Percentiles rank a stretch among this genome's conserved stretches.
phyloP scores from a whole-genome alignment of 1,140 invertebrate species.

The Laodelphax striatellus region DNA sequence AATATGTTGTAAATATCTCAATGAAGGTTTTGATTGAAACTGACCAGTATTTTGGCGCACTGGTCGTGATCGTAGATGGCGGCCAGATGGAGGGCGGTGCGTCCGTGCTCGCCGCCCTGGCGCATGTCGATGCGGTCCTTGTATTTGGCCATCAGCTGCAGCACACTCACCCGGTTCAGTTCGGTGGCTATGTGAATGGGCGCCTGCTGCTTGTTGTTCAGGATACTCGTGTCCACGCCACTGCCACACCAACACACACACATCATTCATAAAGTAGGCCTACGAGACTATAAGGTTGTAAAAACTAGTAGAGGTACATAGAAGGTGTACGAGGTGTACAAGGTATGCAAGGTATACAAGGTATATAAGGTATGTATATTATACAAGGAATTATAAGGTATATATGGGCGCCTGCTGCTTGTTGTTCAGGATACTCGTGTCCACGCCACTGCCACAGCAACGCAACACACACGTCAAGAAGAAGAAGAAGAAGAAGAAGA shows the following conservation, averaged over 20 bases:
- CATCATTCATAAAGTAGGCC: not conserved
- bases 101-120: conserved; percentile 62
- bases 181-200: conserved; percentile 68
- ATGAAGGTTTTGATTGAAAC: conserved; percentile 25
- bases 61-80: conserved; percentile 70
- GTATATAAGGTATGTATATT: too few species aligned
- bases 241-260: conserved; percentile 29
- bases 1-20: too few species aligned
- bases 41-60: conserved; percentile 65
- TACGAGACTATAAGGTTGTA: too few species aligned
- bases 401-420: conserved; percentile 64
- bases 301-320: too few species aligned
- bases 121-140: conserved; percentile 53
- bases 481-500: too few species aligned
- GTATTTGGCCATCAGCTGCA: conserved; percentile 54
- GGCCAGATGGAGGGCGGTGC: conserved; percentile 67
- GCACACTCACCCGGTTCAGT: conserved; percentile 52
- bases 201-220: conserved; percentile 66
- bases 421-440: conserved; percentile 57
- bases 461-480: too few species aligned
- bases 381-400: too few species aligned
- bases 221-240: conserved; percentile 50
- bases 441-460: conserved; percentile 42
- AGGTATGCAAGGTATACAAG: too few species aligned
- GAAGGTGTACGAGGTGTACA: too few species aligned